A percentile compares a stretch with the other conserved stretches of the same genome.
phyloP scores from a whole-genome alignment of 1,140 invertebrate species.

The Pachyrhynchus sulphureomaculatus region DNA sequence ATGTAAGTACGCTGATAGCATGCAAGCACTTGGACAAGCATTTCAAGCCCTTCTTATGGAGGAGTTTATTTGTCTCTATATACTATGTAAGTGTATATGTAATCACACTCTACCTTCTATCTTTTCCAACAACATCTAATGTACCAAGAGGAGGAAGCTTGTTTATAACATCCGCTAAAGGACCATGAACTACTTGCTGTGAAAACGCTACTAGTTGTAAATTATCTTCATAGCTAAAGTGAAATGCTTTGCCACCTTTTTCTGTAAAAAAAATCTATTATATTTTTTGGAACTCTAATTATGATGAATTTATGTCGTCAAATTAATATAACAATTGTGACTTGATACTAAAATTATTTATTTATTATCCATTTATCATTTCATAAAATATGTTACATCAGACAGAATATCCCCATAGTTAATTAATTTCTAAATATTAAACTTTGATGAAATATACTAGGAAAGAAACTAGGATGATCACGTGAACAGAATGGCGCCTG shows the following conservation, averaged over 20 bases:
- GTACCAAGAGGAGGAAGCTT: slow-evolving; percentile 85
- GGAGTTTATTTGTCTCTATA: too few relatives aligned
- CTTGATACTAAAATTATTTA: not conserved
- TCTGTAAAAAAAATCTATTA: slow-evolving; percentile 67
- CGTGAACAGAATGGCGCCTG: too few relatives aligned
- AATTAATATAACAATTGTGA: slow-evolving; percentile 2
- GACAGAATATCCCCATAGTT: too few relatives aligned
- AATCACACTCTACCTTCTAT: slow-evolving; percentile 64
- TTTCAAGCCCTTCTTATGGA: too few relatives aligned
- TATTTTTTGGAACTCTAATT: slow-evolving; percentile 1
- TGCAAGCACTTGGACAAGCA: too few relatives aligned
- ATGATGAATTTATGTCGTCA: not conserved
- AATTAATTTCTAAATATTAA: too few relatives aligned
- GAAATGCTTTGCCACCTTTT: slow-evolving; percentile 94
- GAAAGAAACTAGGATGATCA: too few relatives aligned
- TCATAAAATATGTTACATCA: too few relatives aligned
- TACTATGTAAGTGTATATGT: too few relatives aligned
- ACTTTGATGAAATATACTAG: too few relatives aligned
- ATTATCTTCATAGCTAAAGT: slow-evolving; percentile 92
- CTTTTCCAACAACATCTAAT: slow-evolving; percentile 91
- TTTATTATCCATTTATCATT: too few relatives aligned
- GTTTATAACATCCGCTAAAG: slow-evolving; percentile 66
- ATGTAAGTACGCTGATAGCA: too few relatives aligned
- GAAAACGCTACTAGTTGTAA: slow-evolving; percentile 87
- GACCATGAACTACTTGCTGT: slow-evolving; percentile 87